Evolutionary conservation across 2,113 vertebrate genomes (phyloP).

Genomic region (Scatophagus argus): DNA sequence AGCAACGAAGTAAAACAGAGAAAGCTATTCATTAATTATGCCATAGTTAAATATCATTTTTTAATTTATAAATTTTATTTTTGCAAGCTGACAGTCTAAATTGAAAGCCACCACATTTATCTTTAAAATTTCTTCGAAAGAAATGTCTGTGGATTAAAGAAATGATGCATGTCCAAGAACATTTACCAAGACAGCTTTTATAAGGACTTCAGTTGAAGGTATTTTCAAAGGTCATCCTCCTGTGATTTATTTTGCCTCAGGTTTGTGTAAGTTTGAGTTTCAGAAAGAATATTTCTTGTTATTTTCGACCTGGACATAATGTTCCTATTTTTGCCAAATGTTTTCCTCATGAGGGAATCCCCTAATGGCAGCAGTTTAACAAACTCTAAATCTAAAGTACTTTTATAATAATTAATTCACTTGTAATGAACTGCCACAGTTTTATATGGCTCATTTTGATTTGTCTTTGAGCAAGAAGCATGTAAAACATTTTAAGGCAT

Average conservation of each 20-base stretch:
- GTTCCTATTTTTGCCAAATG: slow-evolving; percentile 8
- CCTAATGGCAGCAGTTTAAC: slow-evolving; percentile 13
- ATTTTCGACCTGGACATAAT: slow-evolving; percentile 4
- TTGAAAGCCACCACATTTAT: slow-evolving; percentile 7
- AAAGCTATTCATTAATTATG: background rate
- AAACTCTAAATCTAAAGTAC: slow-evolving; percentile 11
- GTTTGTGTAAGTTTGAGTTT: slow-evolving; percentile 30
- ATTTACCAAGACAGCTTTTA: slow-evolving; percentile 17
- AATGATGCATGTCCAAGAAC: slow-evolving; percentile 11
- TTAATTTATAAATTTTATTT: too few species aligned
- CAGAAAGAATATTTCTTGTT: background rate
- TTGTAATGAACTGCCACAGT: background rate
- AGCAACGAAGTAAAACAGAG: background rate
- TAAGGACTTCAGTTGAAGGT: slow-evolving; percentile 16
- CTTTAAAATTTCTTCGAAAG: slow-evolving; percentile 23
- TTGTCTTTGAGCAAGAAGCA: slow-evolving; percentile 1
- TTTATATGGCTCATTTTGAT: slow-evolving; percentile 15
- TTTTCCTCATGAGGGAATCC: slow-evolving; percentile 8
- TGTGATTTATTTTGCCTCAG: slow-evolving; percentile 30
- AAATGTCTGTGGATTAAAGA: slow-evolving; percentile 15
- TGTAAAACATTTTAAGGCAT: background rate
- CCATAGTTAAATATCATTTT: background rate
- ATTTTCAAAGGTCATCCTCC: slow-evolving; percentile 35
- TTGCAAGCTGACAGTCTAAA: slow-evolving; percentile 1
- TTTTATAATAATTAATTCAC: background rate